A percentile compares a stretch with the other conserved stretches of the same genome.
These are phyloP conservation scores for Arion vulgaris DNA, from an alignment of 1,140 invertebrate genomes.

Conservation along the genomic window DNA sequence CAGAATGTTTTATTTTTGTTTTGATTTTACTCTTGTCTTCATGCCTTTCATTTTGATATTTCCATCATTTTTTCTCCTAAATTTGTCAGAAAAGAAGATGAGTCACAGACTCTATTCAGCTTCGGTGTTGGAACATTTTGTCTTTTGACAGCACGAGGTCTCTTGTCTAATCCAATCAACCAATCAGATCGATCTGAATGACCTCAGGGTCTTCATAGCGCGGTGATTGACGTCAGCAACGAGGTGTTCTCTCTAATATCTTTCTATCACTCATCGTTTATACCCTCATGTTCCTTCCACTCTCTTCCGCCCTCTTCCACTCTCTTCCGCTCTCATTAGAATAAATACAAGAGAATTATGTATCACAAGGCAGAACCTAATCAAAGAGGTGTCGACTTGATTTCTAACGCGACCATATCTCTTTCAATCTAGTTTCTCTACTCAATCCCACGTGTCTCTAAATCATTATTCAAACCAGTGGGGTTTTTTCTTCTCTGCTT, in stretches of 20 bases:
- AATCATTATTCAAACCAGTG: neutral
- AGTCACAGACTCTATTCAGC: neutral
- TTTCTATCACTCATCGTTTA: neutral
- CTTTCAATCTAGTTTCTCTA: neutral
- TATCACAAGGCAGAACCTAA: constrained; percentile 3
- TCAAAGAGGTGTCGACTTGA: neutral
- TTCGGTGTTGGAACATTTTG: neutral
- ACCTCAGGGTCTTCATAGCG: neutral
- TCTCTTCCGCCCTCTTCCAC: neutral
- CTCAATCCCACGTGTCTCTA: neutral
- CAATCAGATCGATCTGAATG: constrained; percentile 3
- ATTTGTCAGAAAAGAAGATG: neutral
- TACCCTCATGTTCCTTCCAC: neutral
- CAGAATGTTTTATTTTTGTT: neutral
- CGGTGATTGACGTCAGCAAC: constrained; percentile 10
- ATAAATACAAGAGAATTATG: constrained; percentile 5
- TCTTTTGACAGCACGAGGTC: neutral
- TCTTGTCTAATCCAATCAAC: constrained; percentile 17
- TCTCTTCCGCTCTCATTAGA: neutral
- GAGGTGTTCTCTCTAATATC: neutral
- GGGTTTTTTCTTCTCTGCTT: neutral
- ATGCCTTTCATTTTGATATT: neutral
- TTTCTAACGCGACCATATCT: neutral
- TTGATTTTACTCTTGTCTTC: neutral
- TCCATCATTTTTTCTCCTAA: neutral